A percentile compares a stretch with the other conserved stretches of the same genome.
These are phyloP conservation scores for Polyommatus icarus DNA, from an alignment of 2,888 invertebrate genomes.

Conservation along the genomic window DNA sequence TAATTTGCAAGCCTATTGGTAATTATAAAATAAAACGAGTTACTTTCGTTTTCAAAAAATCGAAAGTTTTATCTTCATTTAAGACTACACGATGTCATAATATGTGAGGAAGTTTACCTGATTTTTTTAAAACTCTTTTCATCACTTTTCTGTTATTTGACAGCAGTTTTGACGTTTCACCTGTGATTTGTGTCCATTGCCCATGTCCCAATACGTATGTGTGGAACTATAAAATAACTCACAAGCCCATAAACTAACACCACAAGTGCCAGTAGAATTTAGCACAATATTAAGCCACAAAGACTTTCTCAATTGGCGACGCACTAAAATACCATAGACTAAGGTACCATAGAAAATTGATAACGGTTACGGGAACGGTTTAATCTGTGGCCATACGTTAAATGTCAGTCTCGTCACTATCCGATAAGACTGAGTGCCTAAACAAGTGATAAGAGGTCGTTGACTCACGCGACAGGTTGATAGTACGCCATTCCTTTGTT, in stretches of 20 bases:
- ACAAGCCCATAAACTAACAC: slow-evolving; percentile 14
- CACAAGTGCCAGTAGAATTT: slow-evolving; percentile 3
- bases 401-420: slow-evolving; percentile 42
- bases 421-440: slow-evolving; percentile 47
- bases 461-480: slow-evolving; percentile 39
- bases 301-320: slow-evolving; percentile 7
- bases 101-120: not conserved
- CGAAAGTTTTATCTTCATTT: not conserved
- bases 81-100: not conserved
- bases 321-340: not conserved
- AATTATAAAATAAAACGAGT: slow-evolving; percentile 15
- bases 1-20: slow-evolving; percentile 24
- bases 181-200: not conserved
- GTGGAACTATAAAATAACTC: not conserved
- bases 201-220: not conserved
- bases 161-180: not conserved
- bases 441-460: slow-evolving; percentile 49
- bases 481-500: not conserved
- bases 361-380: slow-evolving; percentile 23
- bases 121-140: too few species aligned
- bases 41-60: slow-evolving; percentile 3
- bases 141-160: not conserved
- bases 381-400: slow-evolving; percentile 38
- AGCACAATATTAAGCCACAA: slow-evolving; percentile 10
- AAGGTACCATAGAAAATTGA: not conserved